Evolutionary conservation across 2,888 invertebrate genomes (phyloP).

Genomic region (Ferdinandea cuprea): DNA sequence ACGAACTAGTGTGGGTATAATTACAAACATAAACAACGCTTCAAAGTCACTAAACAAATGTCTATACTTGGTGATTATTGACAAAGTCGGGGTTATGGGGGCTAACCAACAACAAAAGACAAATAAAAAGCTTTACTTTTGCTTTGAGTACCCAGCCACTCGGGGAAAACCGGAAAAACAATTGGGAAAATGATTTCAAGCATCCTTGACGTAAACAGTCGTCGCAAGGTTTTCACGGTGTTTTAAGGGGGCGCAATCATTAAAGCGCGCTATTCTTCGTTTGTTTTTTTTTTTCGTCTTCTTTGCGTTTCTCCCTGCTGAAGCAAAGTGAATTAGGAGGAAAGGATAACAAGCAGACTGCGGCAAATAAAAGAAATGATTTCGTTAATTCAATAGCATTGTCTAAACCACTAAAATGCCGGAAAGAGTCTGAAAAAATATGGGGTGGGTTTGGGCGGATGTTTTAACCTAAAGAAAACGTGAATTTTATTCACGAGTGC

Average conservation of each 20-base stretch:
- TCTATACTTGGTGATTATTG: slow-evolving; percentile 62
- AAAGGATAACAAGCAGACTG: slow-evolving; percentile 75
- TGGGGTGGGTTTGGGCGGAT: slow-evolving; percentile 6
- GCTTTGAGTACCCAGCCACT: slow-evolving; percentile 66
- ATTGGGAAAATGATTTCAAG: slow-evolving; percentile 74
- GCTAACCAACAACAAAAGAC: slow-evolving; percentile 67
- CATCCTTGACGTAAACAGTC: slow-evolving; percentile 73
- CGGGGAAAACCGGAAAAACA: slow-evolving; percentile 73
- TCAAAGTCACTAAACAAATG: slow-evolving; percentile 72
- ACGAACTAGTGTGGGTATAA: slow-evolving; percentile 60
- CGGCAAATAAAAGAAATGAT: slow-evolving; percentile 74
- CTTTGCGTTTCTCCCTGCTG: slow-evolving; percentile 15
- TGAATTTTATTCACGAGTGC: slow-evolving; percentile 43
- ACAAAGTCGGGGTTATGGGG: slow-evolving; percentile 13
- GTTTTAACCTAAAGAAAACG: slow-evolving; percentile 57
- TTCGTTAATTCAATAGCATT: slow-evolving; percentile 75
- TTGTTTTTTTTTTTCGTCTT: slow-evolving; percentile 30
- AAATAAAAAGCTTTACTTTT: slow-evolving; percentile 72
- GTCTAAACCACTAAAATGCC: slow-evolving; percentile 73
- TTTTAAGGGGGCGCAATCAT: slow-evolving; percentile 67
- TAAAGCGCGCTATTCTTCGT: slow-evolving; percentile 56
- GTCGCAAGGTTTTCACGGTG: slow-evolving; percentile 68
- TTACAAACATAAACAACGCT: slow-evolving; percentile 71
- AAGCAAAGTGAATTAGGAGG: slow-evolving; percentile 72
- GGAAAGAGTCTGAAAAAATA: slow-evolving; percentile 53